Conservation (phyloP, 2,113 vertebrate genomes). For the Lophius piscatorius region DNA sequence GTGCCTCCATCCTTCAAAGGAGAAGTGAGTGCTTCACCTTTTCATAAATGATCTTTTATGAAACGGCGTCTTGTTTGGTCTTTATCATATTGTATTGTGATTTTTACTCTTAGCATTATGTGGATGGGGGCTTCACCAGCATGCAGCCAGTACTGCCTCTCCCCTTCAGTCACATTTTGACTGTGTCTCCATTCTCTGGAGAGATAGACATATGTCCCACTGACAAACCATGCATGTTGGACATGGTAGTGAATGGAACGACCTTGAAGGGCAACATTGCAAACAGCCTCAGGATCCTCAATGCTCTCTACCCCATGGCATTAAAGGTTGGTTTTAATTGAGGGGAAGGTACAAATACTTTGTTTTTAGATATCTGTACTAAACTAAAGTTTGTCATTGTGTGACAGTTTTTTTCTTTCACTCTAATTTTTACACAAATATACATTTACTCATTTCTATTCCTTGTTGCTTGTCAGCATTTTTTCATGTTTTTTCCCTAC, state of each 20-base stretch:
- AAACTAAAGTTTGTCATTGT: too few relatives aligned
- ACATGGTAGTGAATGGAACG: conserved; percentile 80
- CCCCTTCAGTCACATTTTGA: conserved; percentile 76
- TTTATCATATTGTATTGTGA: background rate
- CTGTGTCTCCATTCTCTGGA: conserved; percentile 89
- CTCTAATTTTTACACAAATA: too few relatives aligned
- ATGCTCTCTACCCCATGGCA: conserved; percentile 83
- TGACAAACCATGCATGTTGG: conserved; percentile 73
- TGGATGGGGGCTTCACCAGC: conserved; percentile 88
- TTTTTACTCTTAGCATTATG: conserved; percentile 79
- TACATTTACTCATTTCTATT: too few relatives aligned
- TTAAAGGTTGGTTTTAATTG: conserved; percentile 76
- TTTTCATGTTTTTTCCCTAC: too few relatives aligned
- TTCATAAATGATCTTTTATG: background rate
- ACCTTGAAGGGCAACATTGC: conserved; percentile 84
- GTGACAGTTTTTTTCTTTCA: too few relatives aligned
- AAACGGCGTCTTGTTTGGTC: background rate
- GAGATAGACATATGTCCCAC: conserved; percentile 89
- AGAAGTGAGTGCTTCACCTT: conserved; percentile 60
- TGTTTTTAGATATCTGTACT: too few relatives aligned
- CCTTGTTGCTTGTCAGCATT: too few relatives aligned
- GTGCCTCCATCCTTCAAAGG: conserved; percentile 82
- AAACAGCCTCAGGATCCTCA: conserved; percentile 82
- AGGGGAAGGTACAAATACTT: too few relatives aligned
- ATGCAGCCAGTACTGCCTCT: conserved; percentile 82